Percentiles rank a stretch among this genome's conserved stretches.
Evolutionary conservation across 2,113 vertebrate species (phyloP).

Genomic region (Rhinopomastus cyanomelas): DNA sequence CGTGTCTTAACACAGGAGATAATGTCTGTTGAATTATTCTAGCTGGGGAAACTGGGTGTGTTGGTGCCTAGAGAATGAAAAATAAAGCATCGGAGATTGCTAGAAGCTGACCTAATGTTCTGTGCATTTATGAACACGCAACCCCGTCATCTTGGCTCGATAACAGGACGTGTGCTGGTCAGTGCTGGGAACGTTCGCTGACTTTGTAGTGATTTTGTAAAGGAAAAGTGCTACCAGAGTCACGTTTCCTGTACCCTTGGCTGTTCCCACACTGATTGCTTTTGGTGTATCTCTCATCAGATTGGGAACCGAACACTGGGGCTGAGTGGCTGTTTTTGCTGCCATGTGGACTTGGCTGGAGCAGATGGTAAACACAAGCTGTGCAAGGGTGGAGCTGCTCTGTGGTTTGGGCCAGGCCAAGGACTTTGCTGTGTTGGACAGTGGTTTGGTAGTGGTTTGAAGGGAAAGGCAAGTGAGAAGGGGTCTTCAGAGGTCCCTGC

Average conservation of each 20-base stretch:
- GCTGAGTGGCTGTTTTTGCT: neutral
- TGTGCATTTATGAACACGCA: neutral
- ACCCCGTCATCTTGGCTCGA: neutral
- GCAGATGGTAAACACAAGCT: neutral
- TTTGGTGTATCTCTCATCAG: neutral
- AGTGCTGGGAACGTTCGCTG: neutral
- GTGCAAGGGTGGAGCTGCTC: neutral
- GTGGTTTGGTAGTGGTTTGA: neutral
- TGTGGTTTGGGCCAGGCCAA: neutral
- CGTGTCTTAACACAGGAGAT: conserved; percentile 27
- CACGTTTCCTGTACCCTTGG: neutral
- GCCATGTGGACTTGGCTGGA: neutral
- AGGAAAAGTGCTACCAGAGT: neutral
- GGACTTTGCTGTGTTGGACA: neutral
- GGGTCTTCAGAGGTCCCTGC: neutral
- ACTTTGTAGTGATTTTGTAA: neutral
- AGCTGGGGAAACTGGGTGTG: neutral
- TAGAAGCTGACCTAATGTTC: neutral
- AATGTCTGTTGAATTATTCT: conserved; percentile 1
- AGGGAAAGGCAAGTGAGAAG: neutral
- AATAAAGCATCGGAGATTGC: neutral
- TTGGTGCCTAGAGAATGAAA: conserved; percentile 12
- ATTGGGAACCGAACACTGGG: neutral
- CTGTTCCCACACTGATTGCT: conserved; percentile 5
- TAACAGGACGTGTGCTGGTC: neutral